Evolutionary conservation across 2,797 vertebrate genomes (phyloP), one percentile per base, ranked within the genome.

Genomic region (Anniella stebbinsi): DNA sequence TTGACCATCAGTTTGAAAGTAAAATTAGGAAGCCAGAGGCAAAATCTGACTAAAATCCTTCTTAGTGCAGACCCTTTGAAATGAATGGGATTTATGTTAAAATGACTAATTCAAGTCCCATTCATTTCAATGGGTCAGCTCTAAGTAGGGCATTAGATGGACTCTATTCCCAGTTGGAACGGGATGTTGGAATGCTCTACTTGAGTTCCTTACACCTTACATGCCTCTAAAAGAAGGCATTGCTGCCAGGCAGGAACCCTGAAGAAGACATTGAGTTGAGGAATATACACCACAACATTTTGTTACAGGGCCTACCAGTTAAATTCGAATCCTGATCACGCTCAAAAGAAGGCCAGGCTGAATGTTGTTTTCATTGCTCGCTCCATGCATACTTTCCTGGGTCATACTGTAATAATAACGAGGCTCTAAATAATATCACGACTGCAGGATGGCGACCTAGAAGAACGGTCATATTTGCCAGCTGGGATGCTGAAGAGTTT

Each of bases 401-500:
- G 28, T 41, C 23, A 1, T 81, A 87, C 41, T 76, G 48, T 0
- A 38, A 0, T 80, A 90, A 54, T 85, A 4, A 2, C 67, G 25
- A 3, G 84, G 17, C 88, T 95, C 89, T 80, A 30, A 82, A 54
- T 11, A 82, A 54, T 11, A 15, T 92, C 12, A 66, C 70, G 91
- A 93, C 83, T 90, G n/a, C 92, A 99, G 99, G 98, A 4, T 99
- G 99, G 99, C 98, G 97, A 69, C 99, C 99, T 2, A 98, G 98
- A 93, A 98, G 99, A 96, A 99, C 98, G 3, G 95, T 99, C 80
- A 95, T 99, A 90, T 99, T 99, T 98, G 98, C 98, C 4, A 99
- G 99, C 91, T 99, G 99, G 99, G 99, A 99, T 95, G 99, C 99
- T 73, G 99, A 99, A 92, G 99, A 99, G 95, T 99, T 99, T 96